These are phyloP conservation scores for Macrosiphum euphorbiae DNA, from an alignment of 2,888 invertebrate species.

Conservation along the genomic window DNA sequence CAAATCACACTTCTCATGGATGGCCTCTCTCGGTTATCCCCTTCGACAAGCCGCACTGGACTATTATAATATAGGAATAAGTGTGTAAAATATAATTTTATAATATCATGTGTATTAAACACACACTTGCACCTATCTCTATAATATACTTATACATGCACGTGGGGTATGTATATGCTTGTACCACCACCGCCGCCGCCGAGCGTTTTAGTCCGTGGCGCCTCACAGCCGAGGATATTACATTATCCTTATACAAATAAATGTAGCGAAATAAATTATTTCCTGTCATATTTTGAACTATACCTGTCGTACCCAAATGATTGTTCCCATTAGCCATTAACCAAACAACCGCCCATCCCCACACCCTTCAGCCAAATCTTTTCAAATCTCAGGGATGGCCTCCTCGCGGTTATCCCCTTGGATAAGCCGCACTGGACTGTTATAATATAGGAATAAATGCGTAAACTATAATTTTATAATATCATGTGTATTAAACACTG, in stretches of 20 bases:
- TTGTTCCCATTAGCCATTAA: background rate
- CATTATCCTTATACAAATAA: slow-evolving; percentile 37
- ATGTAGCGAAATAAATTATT: background rate
- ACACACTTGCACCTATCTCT: background rate
- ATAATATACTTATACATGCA: too few species aligned
- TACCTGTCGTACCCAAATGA: background rate
- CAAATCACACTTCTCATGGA: background rate
- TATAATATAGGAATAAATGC: background rate
- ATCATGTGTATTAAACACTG: background rate
- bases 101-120: background rate
- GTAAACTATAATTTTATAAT: background rate
- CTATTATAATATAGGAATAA: too few species aligned
- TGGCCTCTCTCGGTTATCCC: background rate
- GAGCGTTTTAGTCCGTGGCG: slow-evolving; percentile 10
- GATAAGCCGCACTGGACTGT: background rate
- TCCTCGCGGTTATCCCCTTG: background rate
- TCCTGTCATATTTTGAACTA: background rate
- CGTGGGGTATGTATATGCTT: background rate
- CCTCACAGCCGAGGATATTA: slow-evolving; percentile 28
- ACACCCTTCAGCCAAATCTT: too few species aligned
- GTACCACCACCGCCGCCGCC: too few species aligned
- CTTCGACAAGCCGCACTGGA: background rate
- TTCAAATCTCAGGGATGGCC: background rate
- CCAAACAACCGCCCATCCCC: background rate
- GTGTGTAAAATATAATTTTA: background rate